These are phyloP conservation scores for Teleiodes luculella DNA, from an alignment of 2,888 invertebrate genomes.

Conservation along the genomic window DNA sequence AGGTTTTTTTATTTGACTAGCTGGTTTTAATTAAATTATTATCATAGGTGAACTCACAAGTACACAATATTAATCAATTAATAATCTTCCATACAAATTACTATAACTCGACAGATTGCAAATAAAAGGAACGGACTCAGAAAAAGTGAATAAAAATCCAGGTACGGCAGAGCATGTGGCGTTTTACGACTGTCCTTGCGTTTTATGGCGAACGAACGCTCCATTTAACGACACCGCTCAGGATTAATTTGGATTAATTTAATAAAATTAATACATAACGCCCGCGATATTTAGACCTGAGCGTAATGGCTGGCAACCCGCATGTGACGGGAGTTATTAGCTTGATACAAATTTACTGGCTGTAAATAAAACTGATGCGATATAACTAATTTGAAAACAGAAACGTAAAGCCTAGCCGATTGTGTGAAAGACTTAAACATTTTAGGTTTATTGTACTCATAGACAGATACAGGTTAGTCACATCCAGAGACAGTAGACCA, in stretches of 20 bases:
- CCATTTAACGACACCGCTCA: conserved; percentile 41
- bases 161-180: conserved; percentile 19
- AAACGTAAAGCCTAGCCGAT: too few species aligned
- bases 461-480: too few species aligned
- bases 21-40: too few species aligned
- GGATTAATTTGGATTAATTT: conserved; percentile 65
- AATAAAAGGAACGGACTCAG: background rate
- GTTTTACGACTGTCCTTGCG: conserved; percentile 49
- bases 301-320: conserved; percentile 1
- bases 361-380: background rate
- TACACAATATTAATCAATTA: too few species aligned
- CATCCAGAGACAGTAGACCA: too few species aligned
- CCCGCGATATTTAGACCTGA: conserved; percentile 2
- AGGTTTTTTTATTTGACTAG: too few species aligned
- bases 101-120: background rate
- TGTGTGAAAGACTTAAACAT: too few species aligned
- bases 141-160: background rate
- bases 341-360: conserved; percentile 5
- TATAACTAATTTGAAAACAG: too few species aligned
- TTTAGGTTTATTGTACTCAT: too few species aligned
- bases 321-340: background rate
- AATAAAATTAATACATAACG: conserved; percentile 48
- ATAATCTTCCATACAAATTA: too few species aligned
- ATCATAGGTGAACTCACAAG: too few species aligned
- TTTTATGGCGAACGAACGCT: conserved; percentile 48